These are phyloP conservation scores for Neofelis nebulosa DNA, from an alignment of 2,113 vertebrate genomes.

Conservation along the genomic window DNA sequence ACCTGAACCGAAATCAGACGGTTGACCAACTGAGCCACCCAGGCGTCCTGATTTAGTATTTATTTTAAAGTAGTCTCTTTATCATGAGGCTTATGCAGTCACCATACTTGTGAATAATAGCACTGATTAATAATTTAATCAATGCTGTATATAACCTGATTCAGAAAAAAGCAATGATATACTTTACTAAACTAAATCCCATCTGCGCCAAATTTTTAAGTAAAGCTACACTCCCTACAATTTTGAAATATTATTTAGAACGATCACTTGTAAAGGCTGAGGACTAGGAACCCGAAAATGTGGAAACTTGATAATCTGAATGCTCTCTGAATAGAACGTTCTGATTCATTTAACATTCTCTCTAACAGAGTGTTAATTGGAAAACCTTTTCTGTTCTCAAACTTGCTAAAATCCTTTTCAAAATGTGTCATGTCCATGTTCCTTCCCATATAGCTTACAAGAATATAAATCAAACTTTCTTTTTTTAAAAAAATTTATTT, in stretches of 20 bases:
- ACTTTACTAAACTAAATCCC: slow-evolving; percentile 11
- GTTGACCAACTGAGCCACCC: too few relatives aligned
- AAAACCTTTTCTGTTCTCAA: neutral
- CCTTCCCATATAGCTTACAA: too few relatives aligned
- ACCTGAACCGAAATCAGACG: too few relatives aligned
- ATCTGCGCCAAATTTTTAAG: neutral
- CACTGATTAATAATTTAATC: neutral
- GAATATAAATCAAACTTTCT: neutral
- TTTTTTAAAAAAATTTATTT: too few relatives aligned
- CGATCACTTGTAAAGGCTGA: neutral
- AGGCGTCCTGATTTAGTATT: neutral
- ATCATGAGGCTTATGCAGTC: slow-evolving; percentile 13
- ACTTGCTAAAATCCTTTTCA: neutral
- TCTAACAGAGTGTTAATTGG: neutral
- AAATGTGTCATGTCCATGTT: neutral
- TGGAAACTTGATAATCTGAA: neutral
- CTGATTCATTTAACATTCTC: neutral
- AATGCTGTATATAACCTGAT: neutral
- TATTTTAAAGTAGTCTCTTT: slow-evolving; percentile 15
- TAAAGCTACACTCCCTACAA: neutral
- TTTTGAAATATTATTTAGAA: neutral
- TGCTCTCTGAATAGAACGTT: neutral
- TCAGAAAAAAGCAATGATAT: neutral
- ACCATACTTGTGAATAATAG: neutral
- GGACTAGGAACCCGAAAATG: neutral